Evolutionary conservation across 2,797 vertebrate species (phyloP), one percentile per base, ranked within the genome.

Genomic region (Phoebastria nigripes): DNA sequence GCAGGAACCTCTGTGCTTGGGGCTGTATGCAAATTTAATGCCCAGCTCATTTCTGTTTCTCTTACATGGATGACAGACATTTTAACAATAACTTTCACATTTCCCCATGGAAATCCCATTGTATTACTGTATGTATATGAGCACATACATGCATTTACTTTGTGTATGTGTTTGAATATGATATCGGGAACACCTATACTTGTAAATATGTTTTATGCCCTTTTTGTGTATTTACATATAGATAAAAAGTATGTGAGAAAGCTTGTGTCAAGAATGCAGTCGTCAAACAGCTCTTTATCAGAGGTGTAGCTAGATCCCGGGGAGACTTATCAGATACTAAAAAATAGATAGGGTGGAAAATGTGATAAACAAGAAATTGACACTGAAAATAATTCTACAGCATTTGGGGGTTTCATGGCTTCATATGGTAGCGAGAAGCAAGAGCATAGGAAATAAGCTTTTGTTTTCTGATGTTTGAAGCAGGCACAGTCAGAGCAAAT

Each of bases 21-120:
- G 98, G 98, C 97, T 94, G 97, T 98, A 98, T 98, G 98, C 97
- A 98, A 98, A 98, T 98, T 96, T 96, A 97, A 98, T 98, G 98
- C 98, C 98, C 97, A 96, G 93, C 97, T 98, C 98, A 98, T 98
- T 98, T 98, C 95, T 97, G 71, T 97, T 97, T 97, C 97, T 97
- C 96, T 97, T 97, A 96, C 96, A 94, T 82, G 88, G 94, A 97
- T 98, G 97, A 97, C 97, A 98, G 97, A 96, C 86, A 95, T 95
- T 97, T 97, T 96, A 98, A 98, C 97, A 97, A 97, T 97, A 98
- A 97, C 87, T 97, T 97, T 82, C 92, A 87, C 93, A 87, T 94
- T 97, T 95, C 97, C 96, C 97, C 90, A 16, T 96, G 96, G 97
- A 97, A 97, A 97, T 97, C 59, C 62, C 69, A 81, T 94, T 96